A percentile compares a stretch with the other conserved stretches of the same genome.
These are phyloP conservation scores for Triops cancriformis DNA, from an alignment of 1,140 invertebrate genomes.

Conservation along the genomic window DNA sequence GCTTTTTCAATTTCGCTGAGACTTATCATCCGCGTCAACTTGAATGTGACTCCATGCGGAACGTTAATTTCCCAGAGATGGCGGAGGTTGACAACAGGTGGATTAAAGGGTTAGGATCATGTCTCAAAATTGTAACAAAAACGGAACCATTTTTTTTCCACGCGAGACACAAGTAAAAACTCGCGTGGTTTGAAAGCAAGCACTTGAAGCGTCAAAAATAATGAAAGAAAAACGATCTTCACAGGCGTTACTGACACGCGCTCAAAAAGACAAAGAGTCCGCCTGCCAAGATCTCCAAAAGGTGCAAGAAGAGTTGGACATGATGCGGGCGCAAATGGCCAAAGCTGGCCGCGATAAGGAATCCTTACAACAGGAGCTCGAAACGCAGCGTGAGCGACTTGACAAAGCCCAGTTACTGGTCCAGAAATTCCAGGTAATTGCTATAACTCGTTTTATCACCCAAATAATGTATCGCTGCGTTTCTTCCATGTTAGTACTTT, in stretches of 20 bases:
- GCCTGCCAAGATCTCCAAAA: conserved; percentile 70
- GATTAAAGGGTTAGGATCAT: too few relatives aligned
- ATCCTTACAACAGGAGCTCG: conserved; percentile 69
- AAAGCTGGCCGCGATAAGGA: conserved; percentile 79
- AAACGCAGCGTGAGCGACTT: conserved; percentile 74
- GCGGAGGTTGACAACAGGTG: too few relatives aligned
- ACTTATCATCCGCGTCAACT: too few relatives aligned
- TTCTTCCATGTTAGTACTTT: conserved; percentile 21
- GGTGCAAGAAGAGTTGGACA: conserved; percentile 67
- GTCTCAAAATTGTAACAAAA: too few relatives aligned
- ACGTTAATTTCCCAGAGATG: too few relatives aligned
- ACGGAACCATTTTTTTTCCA: too few relatives aligned
- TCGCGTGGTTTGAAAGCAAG: too few relatives aligned
- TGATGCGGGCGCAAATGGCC: conserved; percentile 63
- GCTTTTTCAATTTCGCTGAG: too few relatives aligned
- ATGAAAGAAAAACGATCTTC: conserved; percentile 15
- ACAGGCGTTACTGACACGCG: conserved; percentile 57
- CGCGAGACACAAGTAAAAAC: too few relatives aligned
- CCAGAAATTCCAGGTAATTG: conserved; percentile 60
- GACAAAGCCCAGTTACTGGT: conserved; percentile 74
- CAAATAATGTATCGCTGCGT: background rate
- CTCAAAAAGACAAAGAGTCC: conserved; percentile 78
- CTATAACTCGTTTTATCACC: conserved; percentile 6
- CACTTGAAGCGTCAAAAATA: background rate
- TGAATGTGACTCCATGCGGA: too few relatives aligned